Percentiles rank a stretch among this genome's conserved stretches.
Conservation (phyloP, 2,888 invertebrate species). For the Napeogenes inachia region DNA sequence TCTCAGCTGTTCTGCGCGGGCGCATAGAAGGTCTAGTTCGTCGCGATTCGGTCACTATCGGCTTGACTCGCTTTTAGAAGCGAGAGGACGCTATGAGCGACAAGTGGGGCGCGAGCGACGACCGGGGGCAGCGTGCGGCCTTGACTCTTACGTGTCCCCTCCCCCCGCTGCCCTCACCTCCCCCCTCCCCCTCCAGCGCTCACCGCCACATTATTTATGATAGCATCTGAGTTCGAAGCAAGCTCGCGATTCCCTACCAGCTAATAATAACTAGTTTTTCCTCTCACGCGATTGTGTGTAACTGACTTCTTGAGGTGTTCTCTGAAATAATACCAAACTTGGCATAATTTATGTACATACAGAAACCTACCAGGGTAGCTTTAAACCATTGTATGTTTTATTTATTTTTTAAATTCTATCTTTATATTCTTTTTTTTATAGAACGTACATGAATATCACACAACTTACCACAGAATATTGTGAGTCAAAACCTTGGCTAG, state of each 20-base stretch:
- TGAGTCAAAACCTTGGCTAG: too few relatives aligned
- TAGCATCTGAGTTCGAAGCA: constrained; percentile 72
- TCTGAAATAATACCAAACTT: constrained; percentile 40
- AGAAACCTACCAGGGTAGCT: constrained; percentile 1
- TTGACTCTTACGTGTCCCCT: constrained; percentile 78
- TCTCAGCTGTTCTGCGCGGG: constrained; percentile 76
- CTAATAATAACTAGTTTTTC: constrained; percentile 77
- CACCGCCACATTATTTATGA: constrained; percentile 75
- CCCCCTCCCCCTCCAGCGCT: constrained; percentile 51
- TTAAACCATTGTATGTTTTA: neutral
- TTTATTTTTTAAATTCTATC: neutral
- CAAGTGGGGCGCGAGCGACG: constrained; percentile 84
- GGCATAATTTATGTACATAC: constrained; percentile 22
- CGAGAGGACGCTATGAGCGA: constrained; percentile 59
- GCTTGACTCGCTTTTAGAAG: constrained; percentile 51
- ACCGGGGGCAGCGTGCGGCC: constrained; percentile 86
- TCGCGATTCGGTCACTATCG: constrained; percentile 57
- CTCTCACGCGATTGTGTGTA: constrained; percentile 70
- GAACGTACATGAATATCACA: too few relatives aligned
- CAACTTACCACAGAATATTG: too few relatives aligned
- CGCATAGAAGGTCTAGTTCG: constrained; percentile 77
- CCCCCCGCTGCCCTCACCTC: constrained; percentile 33
- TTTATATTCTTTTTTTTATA: too few relatives aligned
- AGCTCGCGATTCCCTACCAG: constrained; percentile 71
- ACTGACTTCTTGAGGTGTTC: constrained; percentile 49